Evolutionary conservation across 2,888 invertebrate species (phyloP).

Genomic region (Lasioglossum leucozonium): DNA sequence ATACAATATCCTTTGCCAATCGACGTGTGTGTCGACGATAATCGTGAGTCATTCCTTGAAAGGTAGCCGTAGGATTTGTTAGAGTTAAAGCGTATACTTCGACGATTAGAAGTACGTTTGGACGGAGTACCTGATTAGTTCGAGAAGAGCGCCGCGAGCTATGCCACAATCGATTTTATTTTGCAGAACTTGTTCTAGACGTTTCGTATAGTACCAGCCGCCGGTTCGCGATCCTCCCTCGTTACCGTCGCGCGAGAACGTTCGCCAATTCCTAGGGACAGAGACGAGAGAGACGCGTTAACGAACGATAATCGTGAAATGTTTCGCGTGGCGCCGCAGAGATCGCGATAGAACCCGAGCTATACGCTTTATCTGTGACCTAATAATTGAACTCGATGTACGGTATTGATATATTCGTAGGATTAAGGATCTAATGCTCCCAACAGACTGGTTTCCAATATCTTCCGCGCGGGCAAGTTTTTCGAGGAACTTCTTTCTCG

Average conservation of each 20-base stretch:
- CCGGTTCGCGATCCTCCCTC: background rate
- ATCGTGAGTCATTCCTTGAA: slow-evolving; percentile 69
- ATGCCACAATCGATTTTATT: slow-evolving; percentile 6
- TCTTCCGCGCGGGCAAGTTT: slow-evolving; percentile 54
- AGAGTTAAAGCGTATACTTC: slow-evolving; percentile 47
- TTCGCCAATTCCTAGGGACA: background rate
- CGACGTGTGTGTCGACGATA: slow-evolving; percentile 46
- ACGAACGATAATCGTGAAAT: background rate
- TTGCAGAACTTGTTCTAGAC: slow-evolving; percentile 5
- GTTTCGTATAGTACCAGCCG: background rate
- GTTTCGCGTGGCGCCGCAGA: slow-evolving; percentile 10
- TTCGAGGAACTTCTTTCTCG: slow-evolving; percentile 29
- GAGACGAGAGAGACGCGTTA: background rate
- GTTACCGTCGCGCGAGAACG: background rate
- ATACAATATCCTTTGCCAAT: background rate
- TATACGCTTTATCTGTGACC: slow-evolving; percentile 45
- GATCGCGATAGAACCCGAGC: slow-evolving; percentile 23
- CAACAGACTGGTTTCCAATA: slow-evolving; percentile 58
- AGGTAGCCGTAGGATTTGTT: slow-evolving; percentile 51
- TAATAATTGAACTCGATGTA: slow-evolving; percentile 53
- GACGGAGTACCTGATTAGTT: slow-evolving; percentile 50
- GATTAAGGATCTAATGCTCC: slow-evolving; percentile 54
- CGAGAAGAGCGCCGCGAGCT: slow-evolving; percentile 14
- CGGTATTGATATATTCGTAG: slow-evolving; percentile 48
- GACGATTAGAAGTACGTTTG: slow-evolving; percentile 9